Base-by-base conservation (phyloP, 2,888 invertebrate genomes). In the Graphium colonna region DNA sequence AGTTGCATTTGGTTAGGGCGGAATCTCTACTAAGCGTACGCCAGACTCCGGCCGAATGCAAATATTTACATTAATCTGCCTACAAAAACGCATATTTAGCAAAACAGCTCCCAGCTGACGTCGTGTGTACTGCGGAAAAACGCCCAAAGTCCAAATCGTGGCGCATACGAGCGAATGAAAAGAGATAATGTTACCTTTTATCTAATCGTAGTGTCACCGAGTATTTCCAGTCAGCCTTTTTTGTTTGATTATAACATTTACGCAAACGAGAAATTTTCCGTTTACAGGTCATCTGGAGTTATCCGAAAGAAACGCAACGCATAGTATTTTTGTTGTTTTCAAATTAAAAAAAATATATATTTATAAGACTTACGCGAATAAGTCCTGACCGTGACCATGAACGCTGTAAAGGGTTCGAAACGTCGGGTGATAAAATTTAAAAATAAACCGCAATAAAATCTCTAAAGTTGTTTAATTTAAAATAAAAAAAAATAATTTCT, bases 41-140 rank as follows among this genome's bases (percentile, higher is more conserved):
- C 51, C 48, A 57, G 64, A 63, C 61, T 62, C 57, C 59, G 58
- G 64, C 69, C 71, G 71, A 72, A 75, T 66, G 70, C 67, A 70
- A 74, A 77, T 79, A 74, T 80, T 79, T 79, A 81, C 75, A 61
- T 69, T 53, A 44, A 40, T 49, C 67, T 69, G 71, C 68, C 70
- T 69, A 67, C 68, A 71, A 67, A 70, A 66, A 71, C 73, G 69
- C 67, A 66, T 71, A 65, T 71, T 68, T 67, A 67, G 71, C 70
- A 69, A 75, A 84, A 79, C 77, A 76, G 71, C 71, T 71, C 62
- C 56, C 62, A 7, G 63, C 71, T 81, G 81, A 82, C 82, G 82
- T 83, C 82, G 81, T 52, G 47, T 57, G 49, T 18, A 47, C 45
- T 21, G 51, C 57, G 58, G 54, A 56, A 48, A 49, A 52, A 52